Conservation (phyloP, 2,888 invertebrate genomes). For the Patella caerulea region DNA sequence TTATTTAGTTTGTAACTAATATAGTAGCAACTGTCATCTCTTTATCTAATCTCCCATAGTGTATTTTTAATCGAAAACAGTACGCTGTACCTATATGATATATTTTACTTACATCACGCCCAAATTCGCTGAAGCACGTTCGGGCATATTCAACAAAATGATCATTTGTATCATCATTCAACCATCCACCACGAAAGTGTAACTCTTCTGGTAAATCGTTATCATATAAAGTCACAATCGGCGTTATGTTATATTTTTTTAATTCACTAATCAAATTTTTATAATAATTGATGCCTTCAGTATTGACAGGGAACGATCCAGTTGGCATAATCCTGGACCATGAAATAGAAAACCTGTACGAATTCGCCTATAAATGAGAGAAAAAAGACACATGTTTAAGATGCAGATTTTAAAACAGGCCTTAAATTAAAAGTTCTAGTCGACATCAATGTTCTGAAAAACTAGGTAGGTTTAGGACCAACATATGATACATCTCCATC, state of each 20-base stretch:
- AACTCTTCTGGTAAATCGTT: conserved; percentile 70
- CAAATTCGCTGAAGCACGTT: conserved; percentile 67
- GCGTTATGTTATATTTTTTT: conserved; percentile 75
- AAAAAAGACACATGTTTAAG: neutral
- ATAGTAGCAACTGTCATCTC: too few relatives aligned
- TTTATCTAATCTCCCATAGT: too few relatives aligned
- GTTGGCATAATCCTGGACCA: conserved; percentile 83
- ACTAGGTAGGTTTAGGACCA: too few relatives aligned
- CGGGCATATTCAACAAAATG: conserved; percentile 68
- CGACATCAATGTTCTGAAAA: too few relatives aligned
- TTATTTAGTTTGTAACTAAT: too few relatives aligned
- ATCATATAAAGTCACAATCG: conserved; percentile 75
- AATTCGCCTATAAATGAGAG: conserved; percentile 41
- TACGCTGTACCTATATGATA: neutral
- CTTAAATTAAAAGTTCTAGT: too few relatives aligned
- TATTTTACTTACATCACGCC: conserved; percentile 58
- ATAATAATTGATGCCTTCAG: conserved; percentile 83
- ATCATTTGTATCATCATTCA: conserved; percentile 51
- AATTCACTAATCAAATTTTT: conserved; percentile 82
- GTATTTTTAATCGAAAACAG: too few relatives aligned
- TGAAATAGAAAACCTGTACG: conserved; percentile 73
- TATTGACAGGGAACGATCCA: conserved; percentile 74
- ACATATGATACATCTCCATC: too few relatives aligned
- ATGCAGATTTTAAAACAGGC: neutral
- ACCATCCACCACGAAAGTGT: conserved; percentile 72